A percentile compares a stretch with the other conserved stretches of the same genome.
Conservation (phyloP, 2,113 vertebrate species). For the Cyanistes caeruleus region DNA sequence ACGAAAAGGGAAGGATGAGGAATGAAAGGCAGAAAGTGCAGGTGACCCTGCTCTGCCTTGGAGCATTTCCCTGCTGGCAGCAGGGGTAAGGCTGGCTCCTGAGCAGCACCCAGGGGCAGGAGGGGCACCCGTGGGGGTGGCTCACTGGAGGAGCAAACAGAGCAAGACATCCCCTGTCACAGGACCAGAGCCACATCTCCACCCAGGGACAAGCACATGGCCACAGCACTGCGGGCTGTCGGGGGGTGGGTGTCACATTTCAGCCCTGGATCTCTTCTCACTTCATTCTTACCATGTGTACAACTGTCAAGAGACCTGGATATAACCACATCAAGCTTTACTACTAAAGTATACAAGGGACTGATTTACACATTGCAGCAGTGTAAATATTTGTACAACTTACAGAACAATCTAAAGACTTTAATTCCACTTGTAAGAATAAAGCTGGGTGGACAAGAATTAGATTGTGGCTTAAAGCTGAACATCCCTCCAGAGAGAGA, state of each 20-base stretch:
- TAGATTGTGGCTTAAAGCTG: background rate
- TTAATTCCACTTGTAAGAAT: background rate
- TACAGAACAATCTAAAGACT: background rate
- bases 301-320: background rate
- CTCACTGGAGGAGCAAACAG: background rate
- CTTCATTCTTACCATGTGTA: background rate
- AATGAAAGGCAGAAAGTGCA: background rate
- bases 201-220: fast-evolving
- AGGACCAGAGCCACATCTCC: background rate
- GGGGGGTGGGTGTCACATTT: too few relatives aligned
- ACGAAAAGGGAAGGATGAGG: background rate
- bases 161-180: fast-evolving
- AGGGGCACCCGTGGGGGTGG: fast-evolving
- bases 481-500: background rate
- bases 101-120: background rate
- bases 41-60: background rate
- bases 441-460: background rate
- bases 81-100: background rate
- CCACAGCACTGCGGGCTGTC: background rate
- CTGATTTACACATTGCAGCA: background rate
- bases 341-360: background rate
- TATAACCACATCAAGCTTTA: background rate
- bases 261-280: background rate
- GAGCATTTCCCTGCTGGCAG: background rate
- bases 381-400: background rate